Base-by-base conservation (phyloP, 2,113 vertebrate genomes). In the Spea multiplicata region DNA sequence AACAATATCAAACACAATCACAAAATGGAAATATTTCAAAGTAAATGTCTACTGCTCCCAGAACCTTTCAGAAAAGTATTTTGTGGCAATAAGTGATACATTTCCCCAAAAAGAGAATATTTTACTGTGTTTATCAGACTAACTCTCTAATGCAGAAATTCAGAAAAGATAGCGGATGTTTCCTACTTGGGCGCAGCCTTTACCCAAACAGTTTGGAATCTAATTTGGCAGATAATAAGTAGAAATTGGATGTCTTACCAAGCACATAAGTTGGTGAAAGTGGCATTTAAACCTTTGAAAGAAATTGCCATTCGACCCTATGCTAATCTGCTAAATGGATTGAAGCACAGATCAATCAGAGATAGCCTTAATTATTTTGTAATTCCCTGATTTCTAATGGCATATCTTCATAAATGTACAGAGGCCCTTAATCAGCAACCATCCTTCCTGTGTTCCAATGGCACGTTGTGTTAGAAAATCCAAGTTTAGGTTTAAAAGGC, bases 281-380 rank as follows among this genome's bases (percentile, higher is more conserved):
- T 71, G 10, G 17, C 30, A 71, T 55, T 53, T 55, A 12, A 71
- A 55, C 49, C 44, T 44, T 61, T 77, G 66, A 77, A 77, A 77
- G 75, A 73, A 52, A 80, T 53, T 66, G 55, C 65, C 71, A 61
- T 44, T 8, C 74, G 71, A 66, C 71, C 62, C 66, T 80, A 66
- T 61, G 71, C 78, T 80, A 64, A 30, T 30, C 78, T 68, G 78
- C 66, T 80, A 80, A 73, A n/a, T 48, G 78, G 65, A 73, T 80
- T 80, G 61, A 73, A 80, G 50, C 50, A 66, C 64, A 73, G 66
- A 59, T 50, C 53, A 74, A 73, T 50, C 66, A 73, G 71, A 74
- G 52, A 55, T 68, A 80, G 74, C 68, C 12, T 59, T 59, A 59
- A 59, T 59, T 59, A 59, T 59, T 59, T 52, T 59, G 2, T 59